Evolutionary conservation across 2,888 invertebrate species (phyloP).

Genomic region (Myopa testacea): DNA sequence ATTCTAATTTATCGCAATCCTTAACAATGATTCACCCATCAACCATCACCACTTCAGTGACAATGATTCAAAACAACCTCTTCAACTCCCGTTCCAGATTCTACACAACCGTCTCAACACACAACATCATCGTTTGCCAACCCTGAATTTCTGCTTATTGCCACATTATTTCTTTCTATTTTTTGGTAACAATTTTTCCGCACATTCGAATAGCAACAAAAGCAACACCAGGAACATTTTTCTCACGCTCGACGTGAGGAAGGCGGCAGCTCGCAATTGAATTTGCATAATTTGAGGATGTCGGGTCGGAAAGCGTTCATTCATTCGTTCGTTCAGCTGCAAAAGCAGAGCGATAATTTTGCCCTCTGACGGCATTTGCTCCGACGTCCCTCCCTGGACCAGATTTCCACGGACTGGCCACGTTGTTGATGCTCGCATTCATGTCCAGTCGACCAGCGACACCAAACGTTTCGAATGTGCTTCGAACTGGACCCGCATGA

Average conservation of each 20-base stretch:
- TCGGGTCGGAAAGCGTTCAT: background rate
- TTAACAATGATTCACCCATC: too few species aligned
- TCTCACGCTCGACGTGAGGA: background rate
- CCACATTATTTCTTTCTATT: too few species aligned
- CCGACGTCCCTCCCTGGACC: background rate
- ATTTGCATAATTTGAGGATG: slow-evolving; percentile 21
- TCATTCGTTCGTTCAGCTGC: background rate
- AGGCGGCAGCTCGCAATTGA: slow-evolving; percentile 3
- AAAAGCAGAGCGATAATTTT: slow-evolving; percentile 5
- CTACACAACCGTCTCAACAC: too few species aligned
- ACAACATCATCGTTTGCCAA: too few species aligned
- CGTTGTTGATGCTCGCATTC: too few species aligned
- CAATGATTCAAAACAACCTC: too few species aligned
- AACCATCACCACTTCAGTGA: too few species aligned
- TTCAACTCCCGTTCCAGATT: too few species aligned
- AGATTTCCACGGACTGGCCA: too few species aligned
- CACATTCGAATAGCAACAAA: background rate
- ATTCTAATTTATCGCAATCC: too few species aligned
- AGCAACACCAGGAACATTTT: background rate
- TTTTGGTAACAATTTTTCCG: background rate
- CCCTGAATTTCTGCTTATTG: too few species aligned
- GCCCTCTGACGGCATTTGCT: background rate
- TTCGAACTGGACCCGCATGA: slow-evolving; percentile 6
- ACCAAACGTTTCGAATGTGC: background rate
- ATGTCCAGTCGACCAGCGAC: background rate